phyloP scores from a whole-genome alignment of 2,797 vertebrate genomes.

The Nasua narica region DNA sequence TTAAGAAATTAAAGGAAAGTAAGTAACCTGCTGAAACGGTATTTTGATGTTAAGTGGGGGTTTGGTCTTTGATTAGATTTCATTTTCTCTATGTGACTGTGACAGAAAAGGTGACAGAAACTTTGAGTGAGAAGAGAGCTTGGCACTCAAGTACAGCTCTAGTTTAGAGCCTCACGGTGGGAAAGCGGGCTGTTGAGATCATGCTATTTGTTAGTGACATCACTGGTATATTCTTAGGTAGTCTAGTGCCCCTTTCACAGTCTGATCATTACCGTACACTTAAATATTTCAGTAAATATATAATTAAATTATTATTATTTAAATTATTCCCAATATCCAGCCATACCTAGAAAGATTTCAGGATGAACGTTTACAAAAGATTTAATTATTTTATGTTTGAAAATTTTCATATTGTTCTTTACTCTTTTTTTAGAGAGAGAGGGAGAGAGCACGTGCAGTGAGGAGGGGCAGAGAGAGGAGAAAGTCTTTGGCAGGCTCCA shows the following conservation, averaged over 20 bases:
- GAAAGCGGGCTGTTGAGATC: background rate
- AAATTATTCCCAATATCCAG: background rate
- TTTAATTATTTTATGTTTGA: background rate
- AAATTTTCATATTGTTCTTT: background rate
- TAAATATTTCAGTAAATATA: background rate
- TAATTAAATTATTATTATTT: background rate
- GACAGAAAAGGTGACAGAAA: background rate
- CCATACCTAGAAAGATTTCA: background rate
- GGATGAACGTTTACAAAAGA: background rate
- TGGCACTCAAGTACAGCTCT: background rate
- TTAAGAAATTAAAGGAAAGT: background rate
- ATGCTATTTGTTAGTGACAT: background rate
- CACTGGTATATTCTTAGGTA: accelerated
- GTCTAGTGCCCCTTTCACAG: too few relatives aligned
- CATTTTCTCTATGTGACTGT: background rate
- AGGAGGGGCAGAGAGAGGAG: background rate
- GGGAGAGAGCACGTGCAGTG: background rate
- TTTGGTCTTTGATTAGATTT: background rate
- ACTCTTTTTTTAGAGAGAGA: background rate
- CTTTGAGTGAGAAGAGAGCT: background rate
- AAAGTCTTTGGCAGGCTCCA: background rate
- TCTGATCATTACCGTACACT: background rate
- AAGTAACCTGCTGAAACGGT: background rate
- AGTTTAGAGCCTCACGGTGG: background rate
- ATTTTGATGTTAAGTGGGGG: background rate